Conservation (phyloP, 2,888 invertebrate genomes). For the Meganola albula region DNA sequence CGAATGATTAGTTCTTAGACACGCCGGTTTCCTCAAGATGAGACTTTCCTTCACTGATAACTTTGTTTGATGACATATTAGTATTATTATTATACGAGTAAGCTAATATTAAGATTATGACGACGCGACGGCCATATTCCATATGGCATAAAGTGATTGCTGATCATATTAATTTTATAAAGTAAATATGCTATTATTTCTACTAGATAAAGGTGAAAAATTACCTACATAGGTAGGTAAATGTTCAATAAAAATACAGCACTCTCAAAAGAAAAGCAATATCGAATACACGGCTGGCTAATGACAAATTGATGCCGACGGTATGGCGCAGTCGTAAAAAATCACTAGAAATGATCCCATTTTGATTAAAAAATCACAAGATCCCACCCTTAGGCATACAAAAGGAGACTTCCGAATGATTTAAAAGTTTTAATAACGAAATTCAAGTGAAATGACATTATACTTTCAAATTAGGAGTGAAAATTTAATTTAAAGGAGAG, state of each 20-base stretch:
- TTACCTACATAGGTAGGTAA: conserved; percentile 54
- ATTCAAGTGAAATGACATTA: conserved; percentile 79
- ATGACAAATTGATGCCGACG: conserved; percentile 71
- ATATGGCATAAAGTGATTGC: too few species aligned
- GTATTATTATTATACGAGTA: too few species aligned
- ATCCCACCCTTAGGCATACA: conserved; percentile 57
- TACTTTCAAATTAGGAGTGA: conserved; percentile 79
- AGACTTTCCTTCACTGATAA: too few species aligned
- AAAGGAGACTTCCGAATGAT: conserved; percentile 72
- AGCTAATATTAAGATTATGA: too few species aligned
- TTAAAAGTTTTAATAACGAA: conserved; percentile 79
- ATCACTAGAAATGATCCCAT: conserved; percentile 75
- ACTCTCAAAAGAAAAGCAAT: conserved; percentile 73
- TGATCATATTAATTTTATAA: too few species aligned
- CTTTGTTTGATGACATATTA: too few species aligned
- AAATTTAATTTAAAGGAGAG: conserved; percentile 79
- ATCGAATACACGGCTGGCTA: conserved; percentile 73
- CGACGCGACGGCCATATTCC: too few species aligned
- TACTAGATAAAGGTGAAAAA: too few species aligned
- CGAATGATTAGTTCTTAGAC: too few species aligned
- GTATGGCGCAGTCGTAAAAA: conserved; percentile 73
- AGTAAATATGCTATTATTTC: too few species aligned
- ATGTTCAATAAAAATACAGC: conserved; percentile 65
- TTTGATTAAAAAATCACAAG: conserved; percentile 77
- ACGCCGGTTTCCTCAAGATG: too few species aligned